phyloP scores from a whole-genome alignment of 2,797 vertebrate species.

The Cetoscarus ocellatus region DNA sequence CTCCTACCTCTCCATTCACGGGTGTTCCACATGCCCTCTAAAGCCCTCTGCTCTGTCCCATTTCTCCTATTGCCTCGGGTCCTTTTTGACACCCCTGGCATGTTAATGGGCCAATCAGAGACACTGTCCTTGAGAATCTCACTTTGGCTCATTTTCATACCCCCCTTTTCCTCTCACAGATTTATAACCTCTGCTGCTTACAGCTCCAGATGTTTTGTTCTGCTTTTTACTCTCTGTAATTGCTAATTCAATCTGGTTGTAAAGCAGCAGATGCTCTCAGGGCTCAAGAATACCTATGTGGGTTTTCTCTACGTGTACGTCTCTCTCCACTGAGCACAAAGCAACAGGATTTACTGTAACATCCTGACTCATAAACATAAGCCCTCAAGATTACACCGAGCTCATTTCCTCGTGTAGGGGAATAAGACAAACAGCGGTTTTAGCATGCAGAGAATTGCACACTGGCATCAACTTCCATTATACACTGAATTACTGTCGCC shows the following conservation, averaged over 20 bases:
- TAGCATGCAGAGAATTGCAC: conserved; percentile 52
- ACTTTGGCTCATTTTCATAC: conserved; percentile 84
- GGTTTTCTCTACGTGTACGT: conserved; percentile 43
- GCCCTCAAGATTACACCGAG: conserved; percentile 64
- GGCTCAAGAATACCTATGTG: conserved; percentile 78
- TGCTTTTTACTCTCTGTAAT: conserved; percentile 86
- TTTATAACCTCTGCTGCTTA: conserved; percentile 85
- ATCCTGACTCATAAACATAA: conserved; percentile 76
- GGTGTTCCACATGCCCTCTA: conserved; percentile 73
- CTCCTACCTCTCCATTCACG: conserved; percentile 60
- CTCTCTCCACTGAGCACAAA: conserved; percentile 55
- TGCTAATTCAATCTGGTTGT: conserved; percentile 86
- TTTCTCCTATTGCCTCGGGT: conserved; percentile 80
- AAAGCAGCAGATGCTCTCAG: conserved; percentile 85
- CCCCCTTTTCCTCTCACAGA: conserved; percentile 64
- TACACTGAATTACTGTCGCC: conserved; percentile 57
- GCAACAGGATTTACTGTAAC: conserved; percentile 76
- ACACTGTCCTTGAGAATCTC: conserved; percentile 84
- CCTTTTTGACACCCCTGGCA: conserved; percentile 81
- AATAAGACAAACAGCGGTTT: conserved; percentile 49
- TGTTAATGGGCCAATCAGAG: conserved; percentile 80
- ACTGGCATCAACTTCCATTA: conserved; percentile 71
- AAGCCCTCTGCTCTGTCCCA: conserved; percentile 79
- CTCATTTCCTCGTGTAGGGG: conserved; percentile 50
- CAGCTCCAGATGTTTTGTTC: conserved; percentile 86